These are phyloP conservation scores for Metacarcinus magister DNA, from an alignment of 2,888 invertebrate species.

Conservation along the genomic window DNA sequence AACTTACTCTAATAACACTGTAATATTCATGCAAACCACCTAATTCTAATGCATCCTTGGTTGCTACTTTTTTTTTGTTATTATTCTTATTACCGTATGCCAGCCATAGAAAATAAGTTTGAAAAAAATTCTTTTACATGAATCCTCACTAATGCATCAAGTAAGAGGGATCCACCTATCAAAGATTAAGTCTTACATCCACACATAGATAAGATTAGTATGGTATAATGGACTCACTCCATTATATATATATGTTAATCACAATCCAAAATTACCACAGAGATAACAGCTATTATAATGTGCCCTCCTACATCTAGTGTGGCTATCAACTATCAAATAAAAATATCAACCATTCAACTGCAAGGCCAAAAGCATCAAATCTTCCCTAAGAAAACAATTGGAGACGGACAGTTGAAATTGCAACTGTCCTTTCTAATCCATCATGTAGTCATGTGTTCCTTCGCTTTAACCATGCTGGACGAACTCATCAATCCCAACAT, in stretches of 20 bases:
- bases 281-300: neutral
- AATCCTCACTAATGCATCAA: neutral
- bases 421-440: neutral
- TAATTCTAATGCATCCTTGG: neutral
- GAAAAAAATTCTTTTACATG: neutral
- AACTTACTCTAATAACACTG: neutral
- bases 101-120: slow-evolving; percentile 26
- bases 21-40: neutral
- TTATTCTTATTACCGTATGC: neutral
- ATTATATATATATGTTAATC: neutral
- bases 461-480: neutral
- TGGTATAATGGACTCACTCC: neutral
- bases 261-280: neutral
- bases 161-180: neutral
- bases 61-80: neutral
- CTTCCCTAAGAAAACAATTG: neutral
- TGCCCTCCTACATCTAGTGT: neutral
- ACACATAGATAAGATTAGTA: neutral
- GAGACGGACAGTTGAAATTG: neutral
- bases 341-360: neutral
- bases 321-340: neutral
- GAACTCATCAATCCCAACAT: neutral
- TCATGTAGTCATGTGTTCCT: neutral
- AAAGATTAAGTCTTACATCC: neutral
- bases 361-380: neutral